A percentile compares a stretch with the other conserved stretches of the same genome.
Evolutionary conservation across 2,113 vertebrate species (phyloP).

Genomic region (Callionymus lyra): DNA sequence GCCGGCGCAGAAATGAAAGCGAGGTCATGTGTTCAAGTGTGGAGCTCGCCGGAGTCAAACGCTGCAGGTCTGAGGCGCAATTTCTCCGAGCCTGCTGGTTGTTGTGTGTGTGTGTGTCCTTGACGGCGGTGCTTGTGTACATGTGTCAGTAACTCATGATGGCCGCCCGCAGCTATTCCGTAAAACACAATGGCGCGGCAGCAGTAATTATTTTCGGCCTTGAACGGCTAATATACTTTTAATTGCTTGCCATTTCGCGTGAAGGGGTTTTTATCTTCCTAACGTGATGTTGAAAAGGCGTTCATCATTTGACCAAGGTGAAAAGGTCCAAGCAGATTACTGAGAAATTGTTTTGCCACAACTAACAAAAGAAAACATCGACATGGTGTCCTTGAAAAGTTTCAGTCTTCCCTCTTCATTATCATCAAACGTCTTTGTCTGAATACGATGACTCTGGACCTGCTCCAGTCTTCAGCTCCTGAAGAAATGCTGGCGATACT

Average conservation of each 20-base stretch:
- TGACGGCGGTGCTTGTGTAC: too few species aligned
- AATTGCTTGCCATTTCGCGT: slow-evolving; percentile 53
- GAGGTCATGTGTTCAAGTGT: slow-evolving; percentile 16
- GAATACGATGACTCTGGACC: too few species aligned
- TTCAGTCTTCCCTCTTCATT: too few species aligned
- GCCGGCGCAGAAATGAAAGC: slow-evolving; percentile 14
- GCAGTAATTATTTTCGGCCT: slow-evolving; percentile 59
- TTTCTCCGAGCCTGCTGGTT: background rate
- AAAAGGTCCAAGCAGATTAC: slow-evolving; percentile 19
- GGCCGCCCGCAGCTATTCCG: slow-evolving; percentile 46
- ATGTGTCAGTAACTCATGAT: slow-evolving; percentile 13
- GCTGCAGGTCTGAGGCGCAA: background rate
- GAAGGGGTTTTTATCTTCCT: slow-evolving; percentile 32
- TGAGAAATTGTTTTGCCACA: slow-evolving; percentile 1
- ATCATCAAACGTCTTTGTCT: too few species aligned
- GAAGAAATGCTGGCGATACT: too few species aligned
- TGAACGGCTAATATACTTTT: slow-evolving; percentile 57
- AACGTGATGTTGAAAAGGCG: slow-evolving; percentile 28
- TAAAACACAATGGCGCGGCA: slow-evolving; percentile 48
- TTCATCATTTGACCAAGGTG: slow-evolving; percentile 33
- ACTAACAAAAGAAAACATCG: too few species aligned
- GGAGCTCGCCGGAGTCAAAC: background rate
- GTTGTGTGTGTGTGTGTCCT: too few species aligned
- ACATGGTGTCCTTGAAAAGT: too few species aligned
- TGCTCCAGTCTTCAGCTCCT: too few species aligned